These are phyloP conservation scores for Pollachius pollachius DNA, from an alignment of 2,113 vertebrate genomes.

Conservation along the genomic window DNA sequence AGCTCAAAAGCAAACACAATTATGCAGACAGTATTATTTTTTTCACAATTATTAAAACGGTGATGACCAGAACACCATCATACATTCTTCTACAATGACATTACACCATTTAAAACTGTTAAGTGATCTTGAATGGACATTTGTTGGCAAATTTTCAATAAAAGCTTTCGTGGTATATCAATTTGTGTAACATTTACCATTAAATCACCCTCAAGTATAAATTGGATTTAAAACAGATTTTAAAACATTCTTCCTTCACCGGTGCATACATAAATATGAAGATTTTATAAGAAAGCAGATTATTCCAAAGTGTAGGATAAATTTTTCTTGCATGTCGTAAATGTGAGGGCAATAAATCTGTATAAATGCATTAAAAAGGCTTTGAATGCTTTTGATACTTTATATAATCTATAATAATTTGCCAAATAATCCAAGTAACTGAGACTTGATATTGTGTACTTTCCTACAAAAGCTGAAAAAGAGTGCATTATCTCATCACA, in stretches of 20 bases:
- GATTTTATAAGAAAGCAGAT: no score
- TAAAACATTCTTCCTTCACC: no score
- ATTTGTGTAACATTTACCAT: no score
- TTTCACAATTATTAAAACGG: not conserved
- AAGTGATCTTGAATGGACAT: no score
- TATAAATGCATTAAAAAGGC: conserved; percentile 30
- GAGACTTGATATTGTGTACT: conserved; percentile 33
- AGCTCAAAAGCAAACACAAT: conserved; percentile 40
- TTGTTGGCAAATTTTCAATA: no score
- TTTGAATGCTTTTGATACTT: conserved; percentile 31
- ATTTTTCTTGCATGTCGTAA: conserved; percentile 15
- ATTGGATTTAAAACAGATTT: no score
- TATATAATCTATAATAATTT: conserved; percentile 23
- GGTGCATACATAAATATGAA: no score
- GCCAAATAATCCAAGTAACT: conserved; percentile 22
- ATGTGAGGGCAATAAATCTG: conserved; percentile 26
- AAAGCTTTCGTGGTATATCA: no score
- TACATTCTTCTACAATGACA: not conserved
- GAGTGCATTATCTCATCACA: conserved; percentile 84
- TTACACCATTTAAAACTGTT: no score
- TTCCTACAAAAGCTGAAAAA: conserved; percentile 25
- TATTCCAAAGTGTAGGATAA: no score
- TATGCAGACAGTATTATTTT: not conserved
- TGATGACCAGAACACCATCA: not conserved
- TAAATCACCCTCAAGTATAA: no score